A percentile compares a stretch with the other conserved stretches of the same genome.
These are phyloP conservation scores for Camponotus fellah DNA, from an alignment of 2,888 invertebrate genomes.

Conservation along the genomic window DNA sequence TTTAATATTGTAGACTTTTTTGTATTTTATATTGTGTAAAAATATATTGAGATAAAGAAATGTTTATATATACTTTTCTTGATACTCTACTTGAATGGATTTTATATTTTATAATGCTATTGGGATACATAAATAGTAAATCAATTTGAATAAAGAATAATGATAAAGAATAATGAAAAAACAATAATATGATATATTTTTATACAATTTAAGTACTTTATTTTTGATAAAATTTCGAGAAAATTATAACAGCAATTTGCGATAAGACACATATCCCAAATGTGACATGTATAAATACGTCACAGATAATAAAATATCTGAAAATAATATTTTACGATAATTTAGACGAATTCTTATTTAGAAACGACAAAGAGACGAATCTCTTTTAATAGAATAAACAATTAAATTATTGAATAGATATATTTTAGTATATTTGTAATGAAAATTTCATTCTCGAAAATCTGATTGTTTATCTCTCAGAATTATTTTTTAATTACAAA, in stretches of 20 bases:
- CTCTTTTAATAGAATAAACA: background rate
- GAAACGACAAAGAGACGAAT: background rate
- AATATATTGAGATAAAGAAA: conserved; percentile 41
- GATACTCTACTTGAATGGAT: background rate
- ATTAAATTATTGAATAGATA: background rate
- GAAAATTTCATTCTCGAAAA: background rate
- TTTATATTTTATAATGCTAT: background rate
- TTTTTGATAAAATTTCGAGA: background rate
- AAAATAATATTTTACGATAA: background rate
- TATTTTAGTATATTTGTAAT: background rate
- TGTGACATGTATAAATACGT: background rate
- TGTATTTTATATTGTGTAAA: conserved; percentile 46
- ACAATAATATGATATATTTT: background rate
- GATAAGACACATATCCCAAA: background rate
- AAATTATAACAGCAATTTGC: background rate
- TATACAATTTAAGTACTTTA: background rate
- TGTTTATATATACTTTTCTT: background rate
- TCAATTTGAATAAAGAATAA: background rate
- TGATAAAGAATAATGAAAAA: background rate
- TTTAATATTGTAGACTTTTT: conserved; percentile 54
- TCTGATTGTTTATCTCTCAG: background rate
- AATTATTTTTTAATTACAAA: background rate
- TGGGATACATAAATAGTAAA: background rate
- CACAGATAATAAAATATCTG: background rate
- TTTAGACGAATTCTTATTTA: background rate